Conservation (phyloP, 2,888 invertebrate species). For the Hydrotaea diabolus region DNA sequence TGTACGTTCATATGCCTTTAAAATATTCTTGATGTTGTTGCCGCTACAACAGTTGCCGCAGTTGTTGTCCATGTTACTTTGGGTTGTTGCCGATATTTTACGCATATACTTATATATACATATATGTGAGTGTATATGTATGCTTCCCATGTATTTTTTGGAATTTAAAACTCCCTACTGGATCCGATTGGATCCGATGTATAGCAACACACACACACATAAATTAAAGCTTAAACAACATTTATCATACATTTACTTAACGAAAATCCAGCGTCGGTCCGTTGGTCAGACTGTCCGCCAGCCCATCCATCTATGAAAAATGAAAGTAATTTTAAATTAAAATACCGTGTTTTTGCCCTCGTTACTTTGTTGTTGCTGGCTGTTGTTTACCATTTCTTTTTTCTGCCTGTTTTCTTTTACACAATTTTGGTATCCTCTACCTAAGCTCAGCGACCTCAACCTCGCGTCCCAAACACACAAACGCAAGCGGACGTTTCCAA, state of each 20-base stretch:
- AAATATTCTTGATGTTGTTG: too few species aligned
- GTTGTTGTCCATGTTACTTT: too few species aligned
- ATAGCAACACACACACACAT: neutral
- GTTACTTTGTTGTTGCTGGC: neutral
- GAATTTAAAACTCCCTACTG: neutral
- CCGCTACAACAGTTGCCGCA: too few species aligned
- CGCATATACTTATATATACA: neutral
- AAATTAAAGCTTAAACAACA: neutral
- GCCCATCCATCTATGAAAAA: neutral
- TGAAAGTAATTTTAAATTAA: conserved; percentile 33
- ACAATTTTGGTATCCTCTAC: too few species aligned
- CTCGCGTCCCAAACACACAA: neutral
- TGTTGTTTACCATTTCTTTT: too few species aligned
- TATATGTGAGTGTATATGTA: neutral
- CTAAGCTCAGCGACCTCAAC: too few species aligned
- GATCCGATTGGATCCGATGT: neutral
- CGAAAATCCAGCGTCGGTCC: neutral
- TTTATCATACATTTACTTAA: conserved; percentile 14
- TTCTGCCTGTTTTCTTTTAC: neutral
- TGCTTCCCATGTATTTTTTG: too few species aligned
- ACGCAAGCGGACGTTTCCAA: too few species aligned
- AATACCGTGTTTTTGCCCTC: conserved; percentile 21
- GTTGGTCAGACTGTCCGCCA: too few species aligned
- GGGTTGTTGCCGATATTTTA: too few species aligned
- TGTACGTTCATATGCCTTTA: too few species aligned